A percentile compares a stretch with the other conserved stretches of the same genome.
Conservation (phyloP, 1,140 invertebrate species). For the Drosophila oshimai region DNA sequence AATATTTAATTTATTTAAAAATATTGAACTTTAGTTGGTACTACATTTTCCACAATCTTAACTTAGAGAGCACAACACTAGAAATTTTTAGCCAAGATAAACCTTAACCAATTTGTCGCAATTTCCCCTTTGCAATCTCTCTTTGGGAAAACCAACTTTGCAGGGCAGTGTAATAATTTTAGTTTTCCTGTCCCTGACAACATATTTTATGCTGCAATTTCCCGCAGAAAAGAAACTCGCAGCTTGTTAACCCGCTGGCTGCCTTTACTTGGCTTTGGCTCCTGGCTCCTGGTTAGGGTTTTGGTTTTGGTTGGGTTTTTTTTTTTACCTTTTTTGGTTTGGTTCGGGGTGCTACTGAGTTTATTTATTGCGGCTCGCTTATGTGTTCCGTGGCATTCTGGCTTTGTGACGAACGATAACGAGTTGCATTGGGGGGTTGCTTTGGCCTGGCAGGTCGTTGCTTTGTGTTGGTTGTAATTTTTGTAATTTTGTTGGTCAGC, state of each 20-base stretch:
- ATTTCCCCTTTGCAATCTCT: not conserved
- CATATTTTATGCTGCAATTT: conserved; percentile 51
- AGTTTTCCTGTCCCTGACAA: conserved; percentile 43
- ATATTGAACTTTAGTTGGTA: too few relatives aligned
- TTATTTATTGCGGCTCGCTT: conserved; percentile 46
- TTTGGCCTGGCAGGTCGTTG: conserved; percentile 22
- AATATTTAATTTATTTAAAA: not conserved
- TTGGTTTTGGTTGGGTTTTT: not conserved
- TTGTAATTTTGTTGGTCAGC: conserved; percentile 39
- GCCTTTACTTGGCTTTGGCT: conserved; percentile 1
- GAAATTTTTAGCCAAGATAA: not conserved
- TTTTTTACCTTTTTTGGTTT: not conserved
- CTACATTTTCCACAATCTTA: too few relatives aligned
- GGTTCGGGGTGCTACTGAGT: not conserved
- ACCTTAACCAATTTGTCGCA: conserved; percentile 25
- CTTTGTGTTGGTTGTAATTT: conserved; percentile 39
- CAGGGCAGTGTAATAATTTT: conserved; percentile 41
- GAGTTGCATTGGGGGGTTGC: conserved; percentile 46
- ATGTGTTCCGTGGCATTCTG: conserved; percentile 32
- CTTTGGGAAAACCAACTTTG: not conserved
- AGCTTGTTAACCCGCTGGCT: conserved; percentile 10
- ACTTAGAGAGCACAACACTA: not conserved
- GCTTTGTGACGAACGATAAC: conserved; percentile 43
- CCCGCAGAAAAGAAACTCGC: conserved; percentile 5
- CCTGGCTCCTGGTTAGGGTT: not conserved